Base-by-base conservation (phyloP, 2,888 invertebrate genomes). In the Steinernema hermaphroditum region DNA sequence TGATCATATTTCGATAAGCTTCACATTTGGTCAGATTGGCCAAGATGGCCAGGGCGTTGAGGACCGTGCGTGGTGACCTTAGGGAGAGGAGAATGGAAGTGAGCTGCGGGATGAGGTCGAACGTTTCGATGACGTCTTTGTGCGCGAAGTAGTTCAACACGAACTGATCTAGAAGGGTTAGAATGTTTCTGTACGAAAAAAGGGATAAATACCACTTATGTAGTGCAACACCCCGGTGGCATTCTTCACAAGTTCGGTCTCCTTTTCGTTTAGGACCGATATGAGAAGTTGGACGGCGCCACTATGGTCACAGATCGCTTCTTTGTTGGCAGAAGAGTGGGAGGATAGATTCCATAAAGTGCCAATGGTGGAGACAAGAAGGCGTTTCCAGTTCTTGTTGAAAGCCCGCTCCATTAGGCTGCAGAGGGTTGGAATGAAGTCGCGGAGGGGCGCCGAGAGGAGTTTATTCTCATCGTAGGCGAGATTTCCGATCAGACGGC, bases 101-200 rank as follows among this genome's bases (percentile, higher is more conserved):
- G 54, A 54, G 54, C 54, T 24, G 54, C 4, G 54, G 54, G 27
- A 54, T 54, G 6, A 54, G 27, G 54, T 54, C 54, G 19, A 54
- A 54, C 2, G 54, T 22, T 8, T 54, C 54, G 22, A 54, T 27
- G 27, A 54, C 27, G 54, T 24, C 27, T 16, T 27, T 54, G 54
- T 54, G 54, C 4, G 54, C 27, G 54, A 54, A 54, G 27, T 19
- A 22, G 27, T 54, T 27, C 6, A 12, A 6, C 27, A 54, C 27
- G 27, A 54, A 27, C 27, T 27, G 6, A 6, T 54, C 54, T 54
- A 49, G 19, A 49, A 14, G 14, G 9, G 19, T 19, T n/a, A n/a
- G n/a, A n/a, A n/a, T n/a, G n/a, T n/a, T n/a, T n/a, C n/a, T n/a
- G n/a, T n/a, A n/a, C n/a, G n/a, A n/a, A n/a, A n/a, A n/a, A n/a